Conservation (phyloP, 2,113 vertebrate species). For the Brienomyrus longianalis region DNA sequence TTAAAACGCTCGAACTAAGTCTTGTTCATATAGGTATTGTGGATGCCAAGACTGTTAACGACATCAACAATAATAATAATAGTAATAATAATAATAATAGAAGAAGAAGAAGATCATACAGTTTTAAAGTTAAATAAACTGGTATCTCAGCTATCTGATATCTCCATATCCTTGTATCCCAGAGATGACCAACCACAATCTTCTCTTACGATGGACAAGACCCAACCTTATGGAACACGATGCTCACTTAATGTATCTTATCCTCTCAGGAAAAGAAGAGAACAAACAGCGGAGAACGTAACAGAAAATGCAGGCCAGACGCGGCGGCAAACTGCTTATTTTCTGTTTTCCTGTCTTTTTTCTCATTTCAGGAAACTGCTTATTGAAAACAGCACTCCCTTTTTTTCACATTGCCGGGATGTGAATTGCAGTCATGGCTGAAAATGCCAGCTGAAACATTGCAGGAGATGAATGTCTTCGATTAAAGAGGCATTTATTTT, state of each 20-base stretch:
- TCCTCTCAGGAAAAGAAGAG: background rate
- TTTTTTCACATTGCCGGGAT: constrained; percentile 11
- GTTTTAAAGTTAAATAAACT: background rate
- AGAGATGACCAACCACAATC: background rate
- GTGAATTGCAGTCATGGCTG: constrained; percentile 32
- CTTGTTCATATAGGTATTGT: background rate
- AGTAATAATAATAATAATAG: background rate
- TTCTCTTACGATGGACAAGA: background rate
- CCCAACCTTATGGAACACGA: background rate
- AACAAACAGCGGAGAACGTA: background rate
- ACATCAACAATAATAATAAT: too few relatives aligned
- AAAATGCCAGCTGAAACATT: constrained; percentile 18
- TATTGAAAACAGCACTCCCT: constrained; percentile 35
- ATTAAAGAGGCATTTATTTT: constrained; percentile 34
- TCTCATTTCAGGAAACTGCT: constrained; percentile 18
- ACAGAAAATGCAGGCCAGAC: constrained; percentile 2
- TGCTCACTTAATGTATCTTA: constrained; percentile 1
- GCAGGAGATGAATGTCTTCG: constrained; percentile 33
- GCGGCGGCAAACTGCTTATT: constrained; percentile 10
- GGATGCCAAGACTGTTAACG: background rate
- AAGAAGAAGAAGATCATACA: background rate
- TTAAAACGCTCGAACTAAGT: background rate
- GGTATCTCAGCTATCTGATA: background rate
- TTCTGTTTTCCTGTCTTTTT: constrained; percentile 3
- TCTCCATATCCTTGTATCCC: background rate